Evolutionary conservation across 2,888 invertebrate species (phyloP), one percentile per base, ranked within the genome.

Genomic region (Drosophila anomelani): DNA sequence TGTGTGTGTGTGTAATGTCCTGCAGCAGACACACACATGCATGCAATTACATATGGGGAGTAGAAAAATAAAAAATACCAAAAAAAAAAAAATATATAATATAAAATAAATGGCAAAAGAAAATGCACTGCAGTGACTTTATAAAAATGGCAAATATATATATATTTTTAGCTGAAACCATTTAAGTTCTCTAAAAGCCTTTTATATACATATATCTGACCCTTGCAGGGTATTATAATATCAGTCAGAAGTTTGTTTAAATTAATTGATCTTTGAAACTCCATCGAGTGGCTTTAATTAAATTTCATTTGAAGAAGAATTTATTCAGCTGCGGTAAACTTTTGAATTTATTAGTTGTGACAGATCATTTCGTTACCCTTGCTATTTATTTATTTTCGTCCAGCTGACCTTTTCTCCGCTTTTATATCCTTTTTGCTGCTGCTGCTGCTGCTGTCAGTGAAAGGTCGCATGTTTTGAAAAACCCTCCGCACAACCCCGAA

Each of bases 1-100:
- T 20, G 77, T 80, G 20, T 20, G 64, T 72, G 75, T 80, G 81
- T 80, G 78, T 80, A 76, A 81, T 81, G 76, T 75, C 78, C 68
- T 80, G 85, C 77, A 77, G 68, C 73, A 72, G 67, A 73, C 26
- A 56, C 62, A 60, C 38, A 51, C 20, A 17, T 8, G 17, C 38
- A 46, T 38, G 20, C 41, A 61, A 43, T 61, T 43, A 61, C 57
- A 61, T 32, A 54, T 34, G 51, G 13, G 17, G 3, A 20, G 20
- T 12, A 6, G 1, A 8, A 36, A 17, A 5, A 41, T 13, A 43
- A 29, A 17, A 29, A 43, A 41, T n/a, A 23, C 7, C 20, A 4
- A 43, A 29, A 23, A 29, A 43, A 29, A 23, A 29, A 38, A 41
- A 15, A 34, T 38, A 26, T 38, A 20, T 17, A 13, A 20, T 46